A percentile compares a stretch with the other conserved stretches of the same genome.
phyloP scores from a whole-genome alignment of 1,140 invertebrate species.

The Popillia japonica region DNA sequence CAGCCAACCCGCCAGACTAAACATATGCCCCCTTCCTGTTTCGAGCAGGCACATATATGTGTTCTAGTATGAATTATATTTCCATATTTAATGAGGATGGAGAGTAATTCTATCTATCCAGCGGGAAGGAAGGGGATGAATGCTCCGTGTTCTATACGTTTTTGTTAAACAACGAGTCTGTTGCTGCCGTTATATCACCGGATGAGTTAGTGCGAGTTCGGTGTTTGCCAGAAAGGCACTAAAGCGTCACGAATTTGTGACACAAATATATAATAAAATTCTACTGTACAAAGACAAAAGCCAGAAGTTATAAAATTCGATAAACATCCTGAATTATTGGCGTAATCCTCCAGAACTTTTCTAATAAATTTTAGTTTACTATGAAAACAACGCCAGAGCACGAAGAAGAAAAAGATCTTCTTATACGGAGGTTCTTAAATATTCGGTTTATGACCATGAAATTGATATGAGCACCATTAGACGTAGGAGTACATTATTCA shows the following conservation, averaged over 20 bases:
- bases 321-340: slow-evolving; percentile 46
- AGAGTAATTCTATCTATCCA: slow-evolving; percentile 39
- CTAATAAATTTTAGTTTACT: slow-evolving; percentile 41
- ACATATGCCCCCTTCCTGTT: slow-evolving; percentile 41
- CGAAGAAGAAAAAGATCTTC: slow-evolving; percentile 14
- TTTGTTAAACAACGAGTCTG: slow-evolving; percentile 13
- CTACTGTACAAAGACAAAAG: slow-evolving; percentile 40
- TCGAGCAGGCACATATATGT: slow-evolving; percentile 32
- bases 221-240: slow-evolving; percentile 43
- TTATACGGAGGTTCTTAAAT: neutral
- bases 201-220: neutral
- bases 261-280: slow-evolving; percentile 46
- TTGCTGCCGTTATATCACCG: neutral
- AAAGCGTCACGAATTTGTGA: slow-evolving; percentile 45
- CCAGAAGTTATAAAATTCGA: slow-evolving; percentile 42
- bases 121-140: slow-evolving; percentile 26
- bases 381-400: slow-evolving; percentile 3
- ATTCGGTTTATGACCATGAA: slow-evolving; percentile 1
- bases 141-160: neutral
- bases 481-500: no score
- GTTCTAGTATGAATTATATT: slow-evolving; percentile 42
- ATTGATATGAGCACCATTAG: neutral
- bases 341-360: slow-evolving; percentile 45
- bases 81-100: slow-evolving; percentile 44
- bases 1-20: neutral